A percentile compares a stretch with the other conserved stretches of the same genome.
Evolutionary conservation across 2,888 invertebrate genomes (phyloP).

Genomic region (Athrips mouffetella): DNA sequence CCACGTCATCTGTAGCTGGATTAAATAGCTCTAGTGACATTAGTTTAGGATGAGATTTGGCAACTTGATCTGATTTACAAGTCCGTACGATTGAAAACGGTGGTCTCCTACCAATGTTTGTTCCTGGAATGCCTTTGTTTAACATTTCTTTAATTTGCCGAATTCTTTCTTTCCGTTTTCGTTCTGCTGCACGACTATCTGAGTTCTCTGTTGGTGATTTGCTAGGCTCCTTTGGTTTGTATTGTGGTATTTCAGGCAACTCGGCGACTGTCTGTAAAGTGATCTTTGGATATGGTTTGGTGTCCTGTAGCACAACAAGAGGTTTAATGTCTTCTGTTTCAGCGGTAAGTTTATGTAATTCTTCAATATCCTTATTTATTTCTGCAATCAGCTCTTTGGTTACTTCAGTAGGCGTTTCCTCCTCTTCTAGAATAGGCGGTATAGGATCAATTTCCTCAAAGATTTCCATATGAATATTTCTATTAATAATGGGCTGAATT

Average conservation of each 20-base stretch:
- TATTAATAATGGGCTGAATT: conserved; percentile 45
- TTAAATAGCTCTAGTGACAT: conserved; percentile 91
- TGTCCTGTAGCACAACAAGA: conserved; percentile 65
- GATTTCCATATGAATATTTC: conserved; percentile 51
- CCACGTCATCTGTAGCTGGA: conserved; percentile 93
- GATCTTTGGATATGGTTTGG: conserved; percentile 76
- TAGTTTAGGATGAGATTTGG: conserved; percentile 84
- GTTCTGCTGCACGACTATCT: conserved; percentile 69
- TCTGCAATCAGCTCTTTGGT: conserved; percentile 62
- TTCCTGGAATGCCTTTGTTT: conserved; percentile 82
- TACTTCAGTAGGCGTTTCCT: conserved; percentile 61
- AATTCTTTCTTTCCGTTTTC: conserved; percentile 80
- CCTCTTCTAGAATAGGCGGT: conserved; percentile 66
- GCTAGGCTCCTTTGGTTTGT: conserved; percentile 56
- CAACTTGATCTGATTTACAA: conserved; percentile 79
- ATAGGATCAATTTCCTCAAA: conserved; percentile 65
- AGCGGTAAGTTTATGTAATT: conserved; percentile 71
- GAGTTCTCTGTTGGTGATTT: conserved; percentile 57
- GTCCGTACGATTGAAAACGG: conserved; percentile 85
- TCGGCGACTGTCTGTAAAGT: conserved; percentile 80
- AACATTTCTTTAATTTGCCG: conserved; percentile 84
- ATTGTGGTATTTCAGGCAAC: conserved; percentile 80
- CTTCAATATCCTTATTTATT: conserved; percentile 72
- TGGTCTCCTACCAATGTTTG: conserved; percentile 66
- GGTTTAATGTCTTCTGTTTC: conserved; percentile 63